phyloP scores from a whole-genome alignment of 2,888 invertebrate genomes.

The Idaea straminata region DNA sequence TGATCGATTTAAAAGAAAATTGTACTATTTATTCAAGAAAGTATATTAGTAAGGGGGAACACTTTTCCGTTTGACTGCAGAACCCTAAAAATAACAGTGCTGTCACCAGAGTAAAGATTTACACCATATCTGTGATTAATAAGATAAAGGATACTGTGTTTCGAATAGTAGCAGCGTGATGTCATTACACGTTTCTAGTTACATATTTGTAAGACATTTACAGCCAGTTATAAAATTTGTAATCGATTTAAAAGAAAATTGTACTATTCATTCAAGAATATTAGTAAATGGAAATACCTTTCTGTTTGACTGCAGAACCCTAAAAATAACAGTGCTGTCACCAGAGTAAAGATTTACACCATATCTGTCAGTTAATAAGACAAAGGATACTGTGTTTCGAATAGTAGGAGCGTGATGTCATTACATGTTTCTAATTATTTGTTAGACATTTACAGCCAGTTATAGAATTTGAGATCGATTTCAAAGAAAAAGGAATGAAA shows the following conservation, averaged over 20 bases:
- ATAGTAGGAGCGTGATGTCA: constrained; percentile 70
- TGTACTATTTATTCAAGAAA: too few species aligned
- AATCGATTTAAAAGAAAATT: neutral
- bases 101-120: constrained; percentile 68
- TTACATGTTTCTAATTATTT: constrained; percentile 60
- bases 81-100: constrained; percentile 59
- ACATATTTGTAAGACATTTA: constrained; percentile 67
- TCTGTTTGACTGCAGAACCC: neutral
- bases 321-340: constrained; percentile 72
- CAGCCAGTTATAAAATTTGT: constrained; percentile 43
- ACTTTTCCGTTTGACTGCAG: neutral
- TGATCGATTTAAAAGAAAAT: neutral
- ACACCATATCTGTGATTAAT: constrained; percentile 64
- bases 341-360: constrained; percentile 64
- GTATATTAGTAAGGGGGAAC: neutral
- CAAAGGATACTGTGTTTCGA: constrained; percentile 68
- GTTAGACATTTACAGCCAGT: constrained; percentile 59
- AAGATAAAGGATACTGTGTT: constrained; percentile 71
- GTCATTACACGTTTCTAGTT: constrained; percentile 64
- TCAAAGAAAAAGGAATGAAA: constrained; percentile 66
- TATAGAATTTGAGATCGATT: constrained; percentile 47
- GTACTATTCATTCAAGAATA: neutral
- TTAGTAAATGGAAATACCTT: neutral
- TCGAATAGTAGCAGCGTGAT: constrained; percentile 63
- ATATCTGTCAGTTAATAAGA: constrained; percentile 62